Evolutionary conservation across 2,888 invertebrate species (phyloP).

Genomic region (Therioaphis trifolii): DNA sequence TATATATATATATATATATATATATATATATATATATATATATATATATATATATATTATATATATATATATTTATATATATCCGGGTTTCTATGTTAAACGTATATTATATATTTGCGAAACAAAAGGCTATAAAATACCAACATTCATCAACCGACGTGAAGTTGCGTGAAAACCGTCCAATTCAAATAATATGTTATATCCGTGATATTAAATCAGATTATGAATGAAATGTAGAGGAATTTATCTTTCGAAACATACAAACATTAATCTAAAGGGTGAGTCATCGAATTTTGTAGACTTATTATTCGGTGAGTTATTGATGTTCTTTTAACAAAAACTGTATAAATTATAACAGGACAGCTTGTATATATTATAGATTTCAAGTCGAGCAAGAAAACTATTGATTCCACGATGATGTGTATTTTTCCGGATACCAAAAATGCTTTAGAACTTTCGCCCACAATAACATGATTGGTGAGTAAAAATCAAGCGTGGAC

Average conservation of each 20-base stretch:
- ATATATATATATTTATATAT: too few species aligned
- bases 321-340: constrained; percentile 17
- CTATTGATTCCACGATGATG: not conserved
- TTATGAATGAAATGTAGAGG: not conserved
- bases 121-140: not conserved
- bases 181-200: not conserved
- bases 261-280: constrained; percentile 27
- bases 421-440: not conserved
- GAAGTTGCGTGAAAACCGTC: not conserved
- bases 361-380: not conserved
- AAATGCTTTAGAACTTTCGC: not conserved
- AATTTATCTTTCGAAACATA: not conserved
- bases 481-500: too few species aligned
- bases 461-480: too few species aligned
- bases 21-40: too few species aligned
- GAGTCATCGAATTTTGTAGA: constrained; percentile 19
- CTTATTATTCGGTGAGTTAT: not conserved
- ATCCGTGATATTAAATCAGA: not conserved
- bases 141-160: not conserved
- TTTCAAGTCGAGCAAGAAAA: not conserved
- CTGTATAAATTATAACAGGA: not conserved
- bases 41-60: too few species aligned
- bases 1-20: too few species aligned
- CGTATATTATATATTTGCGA: not conserved
- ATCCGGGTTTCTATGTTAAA: not conserved